These are phyloP conservation scores for Biston stratarius DNA, from an alignment of 2,888 invertebrate species.

Conservation along the genomic window DNA sequence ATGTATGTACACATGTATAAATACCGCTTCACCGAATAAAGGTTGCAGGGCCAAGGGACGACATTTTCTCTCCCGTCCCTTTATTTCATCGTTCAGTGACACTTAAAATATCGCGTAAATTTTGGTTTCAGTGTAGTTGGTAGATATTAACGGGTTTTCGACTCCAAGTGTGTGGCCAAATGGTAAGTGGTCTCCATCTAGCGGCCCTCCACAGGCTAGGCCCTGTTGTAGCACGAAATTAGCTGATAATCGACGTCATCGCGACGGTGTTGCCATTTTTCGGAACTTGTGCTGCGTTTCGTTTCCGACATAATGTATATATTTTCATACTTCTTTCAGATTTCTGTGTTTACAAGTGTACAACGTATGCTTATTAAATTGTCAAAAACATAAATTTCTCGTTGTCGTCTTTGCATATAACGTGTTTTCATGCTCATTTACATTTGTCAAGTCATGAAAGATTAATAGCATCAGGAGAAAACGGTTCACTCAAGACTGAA, in stretches of 20 bases:
- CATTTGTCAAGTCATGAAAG: constrained; percentile 14
- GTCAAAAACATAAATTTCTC: too few species aligned
- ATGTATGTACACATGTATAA: too few species aligned
- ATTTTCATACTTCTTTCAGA: too few species aligned
- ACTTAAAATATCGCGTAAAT: constrained; percentile 56
- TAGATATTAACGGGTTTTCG: constrained; percentile 33
- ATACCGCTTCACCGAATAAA: constrained; percentile 49
- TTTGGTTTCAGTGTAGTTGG: constrained; percentile 48
- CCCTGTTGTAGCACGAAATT: too few species aligned
- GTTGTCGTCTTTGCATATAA: background rate
- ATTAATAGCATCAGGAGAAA: constrained; percentile 18
- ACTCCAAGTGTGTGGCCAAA: background rate
- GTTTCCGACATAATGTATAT: too few species aligned
- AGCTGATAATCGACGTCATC: too few species aligned
- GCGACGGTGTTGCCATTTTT: too few species aligned
- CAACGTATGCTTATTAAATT: too few species aligned
- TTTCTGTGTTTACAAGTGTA: too few species aligned
- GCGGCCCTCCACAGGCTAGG: too few species aligned
- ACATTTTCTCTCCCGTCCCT: constrained; percentile 54
- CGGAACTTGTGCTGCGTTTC: too few species aligned
- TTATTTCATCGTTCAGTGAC: constrained; percentile 54
- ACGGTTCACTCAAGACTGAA: constrained; percentile 7
- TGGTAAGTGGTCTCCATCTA: too few species aligned
- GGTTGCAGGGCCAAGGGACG: constrained; percentile 46
- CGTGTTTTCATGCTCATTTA: constrained; percentile 13